Percentiles rank a stretch among this genome's conserved stretches.
Evolutionary conservation across 92 coral and sea anemone genomes (phyloP).

Genomic region (Palythoa caribaeorum): DNA sequence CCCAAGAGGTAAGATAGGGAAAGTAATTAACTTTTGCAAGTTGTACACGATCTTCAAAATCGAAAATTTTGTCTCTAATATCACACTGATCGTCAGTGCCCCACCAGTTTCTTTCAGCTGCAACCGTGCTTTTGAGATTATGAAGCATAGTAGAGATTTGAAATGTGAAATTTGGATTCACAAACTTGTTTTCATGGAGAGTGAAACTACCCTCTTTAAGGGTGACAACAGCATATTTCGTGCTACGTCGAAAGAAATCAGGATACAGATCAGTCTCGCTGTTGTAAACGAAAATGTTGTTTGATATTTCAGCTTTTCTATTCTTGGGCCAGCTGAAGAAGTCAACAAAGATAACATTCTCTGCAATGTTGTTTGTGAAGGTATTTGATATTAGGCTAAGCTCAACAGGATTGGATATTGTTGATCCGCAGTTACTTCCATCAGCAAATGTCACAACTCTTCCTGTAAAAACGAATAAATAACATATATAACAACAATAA

Average conservation of each 20-base stretch:
- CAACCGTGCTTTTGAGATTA: constrained; percentile 52
- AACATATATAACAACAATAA: too few relatives aligned
- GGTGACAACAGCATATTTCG: constrained; percentile 53
- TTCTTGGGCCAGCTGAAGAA: constrained; percentile 37
- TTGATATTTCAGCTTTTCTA: constrained; percentile 37
- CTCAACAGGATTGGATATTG: constrained; percentile 26
- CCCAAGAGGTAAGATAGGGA: too few relatives aligned
- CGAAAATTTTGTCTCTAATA: constrained; percentile 68
- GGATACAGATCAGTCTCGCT: constrained; percentile 48
- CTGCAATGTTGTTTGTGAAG: constrained; percentile 61
- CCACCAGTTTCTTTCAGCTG: constrained; percentile 42
- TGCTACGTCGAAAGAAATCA: constrained; percentile 53
- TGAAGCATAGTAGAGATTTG: constrained; percentile 51
- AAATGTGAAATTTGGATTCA: constrained; percentile 30
- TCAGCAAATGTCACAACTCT: too few relatives aligned
- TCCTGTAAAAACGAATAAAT: too few relatives aligned
- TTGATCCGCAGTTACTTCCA: too few relatives aligned
- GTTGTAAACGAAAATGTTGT: constrained; percentile 61
- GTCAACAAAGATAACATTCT: constrained; percentile 60
- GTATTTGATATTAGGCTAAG: constrained; percentile 42
- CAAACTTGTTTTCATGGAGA: constrained; percentile 60
- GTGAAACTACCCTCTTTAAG: constrained; percentile 65
- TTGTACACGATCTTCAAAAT: constrained; percentile 17
- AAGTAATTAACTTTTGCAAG: too few relatives aligned
- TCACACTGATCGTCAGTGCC: constrained; percentile 57